phyloP scores from a whole-genome alignment of 2,888 invertebrate species.

The Hymenopus coronatus region DNA sequence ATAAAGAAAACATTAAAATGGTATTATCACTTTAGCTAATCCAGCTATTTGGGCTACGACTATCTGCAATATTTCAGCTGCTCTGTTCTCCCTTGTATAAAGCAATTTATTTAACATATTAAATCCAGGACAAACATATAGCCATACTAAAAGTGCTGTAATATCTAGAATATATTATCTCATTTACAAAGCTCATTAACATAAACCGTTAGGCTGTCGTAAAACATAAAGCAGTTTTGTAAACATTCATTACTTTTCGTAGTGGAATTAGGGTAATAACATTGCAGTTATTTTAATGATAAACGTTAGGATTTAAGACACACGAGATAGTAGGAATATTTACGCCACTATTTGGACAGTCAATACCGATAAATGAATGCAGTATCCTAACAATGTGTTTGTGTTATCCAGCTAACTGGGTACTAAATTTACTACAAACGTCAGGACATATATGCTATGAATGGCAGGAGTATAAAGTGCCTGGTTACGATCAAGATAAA shows the following conservation, averaged over 20 bases:
- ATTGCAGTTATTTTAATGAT: neutral
- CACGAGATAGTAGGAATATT: too few relatives aligned
- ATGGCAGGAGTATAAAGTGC: too few relatives aligned
- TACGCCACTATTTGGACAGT: too few relatives aligned
- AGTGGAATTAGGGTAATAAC: neutral
- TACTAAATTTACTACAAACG: too few relatives aligned
- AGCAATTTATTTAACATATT: neutral
- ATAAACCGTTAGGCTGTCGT: neutral
- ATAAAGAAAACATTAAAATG: neutral
- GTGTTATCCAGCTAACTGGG: too few relatives aligned
- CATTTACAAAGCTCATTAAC: neutral
- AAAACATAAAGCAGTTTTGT: neutral
- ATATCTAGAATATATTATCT: neutral
- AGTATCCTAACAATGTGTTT: too few relatives aligned
- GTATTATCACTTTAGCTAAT: neutral
- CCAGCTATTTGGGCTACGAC: neutral
- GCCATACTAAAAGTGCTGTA: neutral
- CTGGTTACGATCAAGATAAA: too few relatives aligned
- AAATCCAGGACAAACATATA: neutral
- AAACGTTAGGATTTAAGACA: neutral
- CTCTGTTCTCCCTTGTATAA: neutral
- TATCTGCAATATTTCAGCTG: neutral
- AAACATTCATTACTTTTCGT: neutral
- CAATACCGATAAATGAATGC: too few relatives aligned
- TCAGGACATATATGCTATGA: too few relatives aligned